Percentiles rank a stretch among this genome's conserved stretches.
These are phyloP conservation scores for Crocodylus rhombifer DNA, from an alignment of 2,797 vertebrate species.

Conservation along the genomic window DNA sequence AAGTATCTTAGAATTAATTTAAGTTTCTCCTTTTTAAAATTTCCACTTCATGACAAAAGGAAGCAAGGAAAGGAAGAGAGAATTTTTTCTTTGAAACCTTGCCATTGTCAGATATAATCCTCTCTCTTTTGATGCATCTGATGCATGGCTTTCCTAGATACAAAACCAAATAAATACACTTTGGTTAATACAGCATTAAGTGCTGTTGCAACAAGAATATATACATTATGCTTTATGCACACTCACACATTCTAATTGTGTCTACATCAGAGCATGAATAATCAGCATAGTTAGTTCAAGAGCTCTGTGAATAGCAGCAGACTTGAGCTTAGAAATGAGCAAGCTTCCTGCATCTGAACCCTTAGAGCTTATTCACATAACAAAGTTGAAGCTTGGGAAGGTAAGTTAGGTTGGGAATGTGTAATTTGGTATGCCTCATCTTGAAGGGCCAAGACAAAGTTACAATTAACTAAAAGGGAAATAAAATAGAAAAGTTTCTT, in stretches of 20 bases:
- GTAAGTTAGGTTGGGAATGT: background rate
- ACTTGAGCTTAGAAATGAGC: background rate
- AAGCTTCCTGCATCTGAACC: background rate
- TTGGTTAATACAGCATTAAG: background rate
- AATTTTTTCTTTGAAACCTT: background rate
- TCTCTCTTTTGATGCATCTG: background rate
- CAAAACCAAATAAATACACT: background rate
- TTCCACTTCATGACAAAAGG: background rate
- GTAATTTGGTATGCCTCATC: background rate
- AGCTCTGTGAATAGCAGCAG: fast-evolving
- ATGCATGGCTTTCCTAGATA: background rate
- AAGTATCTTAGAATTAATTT: background rate
- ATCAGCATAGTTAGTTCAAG: background rate
- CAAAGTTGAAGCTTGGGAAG: background rate
- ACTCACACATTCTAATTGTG: background rate
- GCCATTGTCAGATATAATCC: background rate
- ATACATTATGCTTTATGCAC: background rate
- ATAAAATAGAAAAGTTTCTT: background rate
- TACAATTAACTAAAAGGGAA: background rate
- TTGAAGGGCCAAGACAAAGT: background rate
- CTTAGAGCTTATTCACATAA: background rate
- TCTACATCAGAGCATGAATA: background rate
- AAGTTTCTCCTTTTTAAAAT: background rate
- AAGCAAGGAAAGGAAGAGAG: background rate
- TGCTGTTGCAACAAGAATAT: background rate